phyloP scores from a whole-genome alignment of 2,888 invertebrate species.

The Chrysolina americana region DNA sequence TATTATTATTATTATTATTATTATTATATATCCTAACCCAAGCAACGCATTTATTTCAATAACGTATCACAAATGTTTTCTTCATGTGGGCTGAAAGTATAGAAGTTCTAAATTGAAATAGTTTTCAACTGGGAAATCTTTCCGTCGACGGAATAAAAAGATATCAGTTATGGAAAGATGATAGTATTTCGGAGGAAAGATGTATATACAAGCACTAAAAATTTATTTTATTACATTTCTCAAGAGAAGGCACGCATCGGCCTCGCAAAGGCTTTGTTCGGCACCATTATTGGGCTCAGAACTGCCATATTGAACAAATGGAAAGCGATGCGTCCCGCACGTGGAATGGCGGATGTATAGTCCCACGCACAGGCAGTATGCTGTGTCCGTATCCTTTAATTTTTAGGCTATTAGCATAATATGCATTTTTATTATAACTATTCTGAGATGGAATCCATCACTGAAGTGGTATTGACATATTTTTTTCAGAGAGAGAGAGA shows the following conservation, averaged over 20 bases:
- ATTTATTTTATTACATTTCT: slow-evolving; percentile 27
- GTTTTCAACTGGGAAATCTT: background rate
- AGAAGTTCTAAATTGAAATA: background rate
- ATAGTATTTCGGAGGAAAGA: background rate
- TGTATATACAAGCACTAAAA: slow-evolving; percentile 20
- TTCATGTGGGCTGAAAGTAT: background rate
- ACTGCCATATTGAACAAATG: slow-evolving; percentile 42
- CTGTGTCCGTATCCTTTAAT: slow-evolving; percentile 4
- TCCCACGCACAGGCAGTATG: slow-evolving; percentile 9
- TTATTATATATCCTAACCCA: too few relatives aligned
- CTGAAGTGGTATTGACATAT: too few relatives aligned
- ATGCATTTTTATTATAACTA: too few relatives aligned
- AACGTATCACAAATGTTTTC: too few relatives aligned
- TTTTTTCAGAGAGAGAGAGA: too few relatives aligned
- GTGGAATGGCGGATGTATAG: slow-evolving; percentile 8
- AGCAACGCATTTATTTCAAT: too few relatives aligned
- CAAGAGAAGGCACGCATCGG: slow-evolving; percentile 2
- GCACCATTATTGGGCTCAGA: slow-evolving; percentile 37
- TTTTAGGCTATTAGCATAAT: background rate
- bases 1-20: too few relatives aligned
- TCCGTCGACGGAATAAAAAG: background rate
- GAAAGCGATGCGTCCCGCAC: slow-evolving; percentile 15
- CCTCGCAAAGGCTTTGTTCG: slow-evolving; percentile 24
- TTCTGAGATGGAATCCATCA: too few relatives aligned
- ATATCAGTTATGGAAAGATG: background rate